A percentile compares a stretch with the other conserved stretches of the same genome.
phyloP scores from a whole-genome alignment of 1,140 invertebrate species.

The Gonatopus flavifemur region DNA sequence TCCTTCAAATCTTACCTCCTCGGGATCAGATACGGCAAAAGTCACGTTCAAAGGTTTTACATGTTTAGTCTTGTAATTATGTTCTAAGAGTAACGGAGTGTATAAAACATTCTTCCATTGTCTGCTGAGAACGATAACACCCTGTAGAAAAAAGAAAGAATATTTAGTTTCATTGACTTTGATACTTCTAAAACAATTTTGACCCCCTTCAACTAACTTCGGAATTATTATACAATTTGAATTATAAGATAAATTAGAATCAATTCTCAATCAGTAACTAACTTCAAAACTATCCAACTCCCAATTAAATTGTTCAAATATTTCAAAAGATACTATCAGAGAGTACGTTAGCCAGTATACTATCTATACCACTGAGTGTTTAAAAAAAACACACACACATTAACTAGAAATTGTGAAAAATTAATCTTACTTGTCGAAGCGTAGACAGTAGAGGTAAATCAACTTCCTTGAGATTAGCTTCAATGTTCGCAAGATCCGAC shows the following conservation, averaged over 20 bases:
- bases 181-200: too few species aligned
- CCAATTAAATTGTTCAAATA: too few species aligned
- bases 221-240: constrained; percentile 26
- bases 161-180: not conserved
- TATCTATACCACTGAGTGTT: too few species aligned
- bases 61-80: constrained; percentile 83
- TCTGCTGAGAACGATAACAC: constrained; percentile 87
- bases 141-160: constrained; percentile 55
- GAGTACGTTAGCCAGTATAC: too few species aligned
- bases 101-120: constrained; percentile 98
- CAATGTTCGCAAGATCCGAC: constrained; percentile 73
- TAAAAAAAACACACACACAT: too few species aligned
- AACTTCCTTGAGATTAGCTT: constrained; percentile 79
- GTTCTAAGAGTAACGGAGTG: constrained; percentile 86
- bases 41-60: constrained; percentile 84
- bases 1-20: constrained; percentile 68
- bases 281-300: too few species aligned
- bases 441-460: constrained; percentile 86
- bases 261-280: too few species aligned
- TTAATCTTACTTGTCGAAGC: constrained; percentile 70
- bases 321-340: too few species aligned
- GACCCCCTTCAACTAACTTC: too few species aligned
- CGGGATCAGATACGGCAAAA: constrained; percentile 80
- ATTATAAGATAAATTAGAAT: too few species aligned
- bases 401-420: too few species aligned